phyloP scores from a whole-genome alignment of 2,888 invertebrate species.

The Coelogynopora nodosa region DNA sequence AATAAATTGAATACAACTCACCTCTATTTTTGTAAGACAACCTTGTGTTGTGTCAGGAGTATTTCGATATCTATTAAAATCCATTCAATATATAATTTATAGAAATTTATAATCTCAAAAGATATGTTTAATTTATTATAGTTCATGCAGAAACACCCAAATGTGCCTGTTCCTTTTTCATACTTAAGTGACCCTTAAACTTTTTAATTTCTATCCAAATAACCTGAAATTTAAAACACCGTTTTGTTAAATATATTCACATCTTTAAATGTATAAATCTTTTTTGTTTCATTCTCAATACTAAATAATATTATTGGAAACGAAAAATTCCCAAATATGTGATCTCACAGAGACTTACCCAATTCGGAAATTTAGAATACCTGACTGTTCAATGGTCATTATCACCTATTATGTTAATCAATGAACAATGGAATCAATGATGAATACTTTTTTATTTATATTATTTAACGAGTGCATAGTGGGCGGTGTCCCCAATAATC shows the following conservation, averaged over 20 bases:
- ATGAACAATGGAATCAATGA: too few relatives aligned
- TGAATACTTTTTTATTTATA: too few relatives aligned
- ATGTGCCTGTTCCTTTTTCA: slow-evolving; percentile 4
- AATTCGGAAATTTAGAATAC: too few relatives aligned
- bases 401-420: too few relatives aligned
- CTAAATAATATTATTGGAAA: slow-evolving; percentile 10
- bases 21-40: slow-evolving; percentile 2
- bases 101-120: slow-evolving; percentile 23
- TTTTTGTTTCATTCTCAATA: slow-evolving; percentile 20
- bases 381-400: too few relatives aligned
- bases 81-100: slow-evolving; percentile 15
- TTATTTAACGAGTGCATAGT: too few relatives aligned
- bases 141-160: slow-evolving; percentile 5
- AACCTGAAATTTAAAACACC: not conserved
- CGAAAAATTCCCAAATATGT: slow-evolving; percentile 22
- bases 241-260: slow-evolving; percentile 28
- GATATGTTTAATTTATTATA: too few relatives aligned
- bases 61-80: slow-evolving; percentile 29
- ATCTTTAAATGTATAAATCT: not conserved
- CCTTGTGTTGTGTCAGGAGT: not conserved
- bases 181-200: slow-evolving; percentile 24
- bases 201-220: slow-evolving; percentile 9
- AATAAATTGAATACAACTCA: slow-evolving; percentile 11
- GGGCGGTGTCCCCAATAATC: too few relatives aligned
- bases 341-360: slow-evolving; percentile 27